Conservation (phyloP, 2,888 invertebrate species). For the Apodemia duryi region DNA sequence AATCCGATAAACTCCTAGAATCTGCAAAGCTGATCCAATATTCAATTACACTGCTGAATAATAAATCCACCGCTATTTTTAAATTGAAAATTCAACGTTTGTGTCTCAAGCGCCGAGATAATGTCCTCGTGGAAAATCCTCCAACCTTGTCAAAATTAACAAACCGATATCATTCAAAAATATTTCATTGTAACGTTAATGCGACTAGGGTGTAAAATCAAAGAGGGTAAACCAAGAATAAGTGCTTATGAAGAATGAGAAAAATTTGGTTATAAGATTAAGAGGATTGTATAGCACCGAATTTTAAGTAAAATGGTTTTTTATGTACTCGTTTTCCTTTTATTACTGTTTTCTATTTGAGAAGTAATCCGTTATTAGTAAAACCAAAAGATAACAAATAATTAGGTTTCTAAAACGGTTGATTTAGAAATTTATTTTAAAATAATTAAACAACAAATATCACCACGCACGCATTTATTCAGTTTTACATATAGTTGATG, state of each 20-base stretch:
- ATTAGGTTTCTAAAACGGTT: no score
- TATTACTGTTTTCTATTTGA: no score
- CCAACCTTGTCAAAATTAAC: conserved; percentile 15
- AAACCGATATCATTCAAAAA: conserved; percentile 11
- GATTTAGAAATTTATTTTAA: no score
- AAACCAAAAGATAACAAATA: no score
- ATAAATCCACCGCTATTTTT: conserved; percentile 16
- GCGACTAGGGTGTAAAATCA: conserved; percentile 36
- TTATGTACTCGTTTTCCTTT: neutral
- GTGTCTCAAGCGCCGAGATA: conserved; percentile 15
- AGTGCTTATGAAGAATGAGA: conserved; percentile 41
- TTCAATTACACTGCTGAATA: conserved; percentile 16
- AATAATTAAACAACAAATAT: no score
- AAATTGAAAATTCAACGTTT: conserved; percentile 16
- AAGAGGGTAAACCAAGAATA: conserved; percentile 38
- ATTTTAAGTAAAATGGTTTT: neutral
- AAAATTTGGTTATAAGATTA: conserved; percentile 45
- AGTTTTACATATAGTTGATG: no score
- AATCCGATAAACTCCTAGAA: conserved; percentile 15
- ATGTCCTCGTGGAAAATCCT: conserved; percentile 9
- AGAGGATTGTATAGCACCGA: conserved; percentile 26
- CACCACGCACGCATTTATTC: no score
- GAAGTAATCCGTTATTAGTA: no score
- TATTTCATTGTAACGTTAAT: conserved; percentile 23
- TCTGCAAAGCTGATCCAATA: conserved; percentile 16